phyloP scores from a whole-genome alignment of 2,113 vertebrate species.

The Platanista minor region DNA sequence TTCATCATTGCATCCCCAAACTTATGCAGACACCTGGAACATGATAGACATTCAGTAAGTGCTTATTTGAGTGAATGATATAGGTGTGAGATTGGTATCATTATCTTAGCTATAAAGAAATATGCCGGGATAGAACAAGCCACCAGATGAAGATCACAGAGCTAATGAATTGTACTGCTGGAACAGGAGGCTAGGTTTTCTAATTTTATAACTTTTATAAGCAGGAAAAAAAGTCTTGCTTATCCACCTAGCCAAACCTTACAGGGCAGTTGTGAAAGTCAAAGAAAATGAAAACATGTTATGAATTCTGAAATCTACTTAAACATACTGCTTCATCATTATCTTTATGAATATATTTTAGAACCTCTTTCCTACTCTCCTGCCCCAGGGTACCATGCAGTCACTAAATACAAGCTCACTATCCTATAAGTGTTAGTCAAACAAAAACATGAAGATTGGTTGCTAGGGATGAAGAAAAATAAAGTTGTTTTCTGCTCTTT shows the following conservation, averaged over 20 bases:
- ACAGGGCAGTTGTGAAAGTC: not conserved
- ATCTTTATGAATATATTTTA: not conserved
- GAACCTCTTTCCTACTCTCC: not conserved
- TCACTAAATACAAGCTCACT: not conserved
- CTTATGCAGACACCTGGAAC: not conserved
- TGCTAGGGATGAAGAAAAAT: not conserved
- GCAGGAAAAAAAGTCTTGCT: not conserved
- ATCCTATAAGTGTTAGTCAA: not conserved
- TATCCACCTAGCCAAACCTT: not conserved
- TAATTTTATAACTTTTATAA: not conserved
- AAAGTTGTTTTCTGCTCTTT: not conserved
- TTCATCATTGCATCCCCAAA: not conserved
- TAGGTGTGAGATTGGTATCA: not conserved
- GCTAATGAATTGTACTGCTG: not conserved
- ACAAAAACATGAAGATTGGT: not conserved
- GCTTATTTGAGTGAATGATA: not conserved
- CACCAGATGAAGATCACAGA: not conserved
- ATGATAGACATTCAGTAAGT: not conserved
- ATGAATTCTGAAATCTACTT: slow-evolving; percentile 6
- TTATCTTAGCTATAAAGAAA: not conserved
- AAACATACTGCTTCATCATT: not conserved
- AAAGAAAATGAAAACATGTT: not conserved
- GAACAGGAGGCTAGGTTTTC: not conserved
- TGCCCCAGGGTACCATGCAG: not conserved
- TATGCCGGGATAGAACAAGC: not conserved